A percentile compares a stretch with the other conserved stretches of the same genome.
phyloP scores from a whole-genome alignment of 64 coral and sea anemone genomes.

The Stichodactyla helianthus region DNA sequence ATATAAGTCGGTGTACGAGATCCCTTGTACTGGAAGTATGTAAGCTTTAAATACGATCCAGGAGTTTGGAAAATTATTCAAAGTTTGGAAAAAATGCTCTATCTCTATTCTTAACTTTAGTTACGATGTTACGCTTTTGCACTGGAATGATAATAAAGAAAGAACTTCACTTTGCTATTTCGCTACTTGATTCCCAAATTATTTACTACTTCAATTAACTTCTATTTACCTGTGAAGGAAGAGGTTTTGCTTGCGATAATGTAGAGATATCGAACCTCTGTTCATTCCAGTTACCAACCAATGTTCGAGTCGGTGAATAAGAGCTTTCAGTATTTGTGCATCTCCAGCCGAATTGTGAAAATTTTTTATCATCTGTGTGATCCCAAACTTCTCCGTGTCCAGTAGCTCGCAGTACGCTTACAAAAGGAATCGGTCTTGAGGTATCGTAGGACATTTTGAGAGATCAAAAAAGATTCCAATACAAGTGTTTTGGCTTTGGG shows the following conservation, averaged over 20 bases:
- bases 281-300: constrained; percentile 97
- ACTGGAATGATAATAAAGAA: too few species aligned
- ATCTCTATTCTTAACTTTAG: too few species aligned
- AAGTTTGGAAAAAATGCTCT: too few species aligned
- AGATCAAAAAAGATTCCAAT: not conserved
- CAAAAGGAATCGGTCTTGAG: constrained; percentile 74
- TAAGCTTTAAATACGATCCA: too few species aligned
- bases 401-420: constrained; percentile 84
- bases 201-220: not conserved
- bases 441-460: constrained; percentile 62
- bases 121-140: too few species aligned
- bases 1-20: too few species aligned
- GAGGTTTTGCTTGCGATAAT: constrained; percentile 81
- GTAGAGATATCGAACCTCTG: constrained; percentile 90
- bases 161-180: too few species aligned
- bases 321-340: constrained; percentile 94
- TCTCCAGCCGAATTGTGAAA: constrained; percentile 91
- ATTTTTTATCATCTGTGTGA: constrained; percentile 95
- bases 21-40: too few species aligned
- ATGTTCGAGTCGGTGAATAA: constrained; percentile 65
- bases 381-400: constrained; percentile 99
- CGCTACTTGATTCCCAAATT: not conserved
- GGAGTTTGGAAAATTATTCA: too few species aligned
- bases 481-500: not conserved
- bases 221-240: constrained; percentile 80